Evolutionary conservation across 1,140 invertebrate species (phyloP).

Genomic region (Carposina sasakii): DNA sequence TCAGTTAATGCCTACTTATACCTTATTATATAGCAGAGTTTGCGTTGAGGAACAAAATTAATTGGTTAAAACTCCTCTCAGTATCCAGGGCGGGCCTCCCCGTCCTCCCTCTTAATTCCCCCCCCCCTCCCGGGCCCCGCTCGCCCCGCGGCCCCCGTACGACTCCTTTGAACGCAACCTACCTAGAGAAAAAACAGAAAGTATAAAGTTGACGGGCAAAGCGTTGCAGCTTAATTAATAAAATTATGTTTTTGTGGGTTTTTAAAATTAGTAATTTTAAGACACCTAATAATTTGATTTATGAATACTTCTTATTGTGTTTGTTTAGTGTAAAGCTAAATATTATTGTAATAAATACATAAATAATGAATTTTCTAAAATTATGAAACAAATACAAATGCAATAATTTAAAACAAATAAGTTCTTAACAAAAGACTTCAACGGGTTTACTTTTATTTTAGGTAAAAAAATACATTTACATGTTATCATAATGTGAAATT

Average conservation of each 20-base stretch:
- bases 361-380: too few relatives aligned
- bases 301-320: too few relatives aligned
- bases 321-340: too few relatives aligned
- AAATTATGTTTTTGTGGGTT: constrained; percentile 13
- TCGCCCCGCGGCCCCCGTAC: constrained; percentile 47
- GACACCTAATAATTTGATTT: too few relatives aligned
- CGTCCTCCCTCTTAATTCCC: constrained; percentile 65
- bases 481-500: too few relatives aligned
- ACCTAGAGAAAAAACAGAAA: constrained; percentile 70
- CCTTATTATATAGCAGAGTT: constrained; percentile 73
- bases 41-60: constrained; percentile 75
- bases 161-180: constrained; percentile 69
- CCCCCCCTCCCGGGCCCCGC: constrained; percentile 36
- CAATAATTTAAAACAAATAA: too few relatives aligned
- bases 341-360: too few relatives aligned
- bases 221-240: constrained; percentile 67
- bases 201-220: constrained; percentile 58
- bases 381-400: too few relatives aligned
- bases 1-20: constrained; percentile 72
- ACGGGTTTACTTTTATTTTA: too few relatives aligned
- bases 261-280: too few relatives aligned
- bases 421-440: too few relatives aligned
- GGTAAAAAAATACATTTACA: too few relatives aligned
- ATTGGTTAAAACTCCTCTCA: constrained; percentile 75
- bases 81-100: constrained; percentile 67